Evolutionary conservation across 2,797 vertebrate genomes (phyloP).

Genomic region (Antennarius maculatus): DNA sequence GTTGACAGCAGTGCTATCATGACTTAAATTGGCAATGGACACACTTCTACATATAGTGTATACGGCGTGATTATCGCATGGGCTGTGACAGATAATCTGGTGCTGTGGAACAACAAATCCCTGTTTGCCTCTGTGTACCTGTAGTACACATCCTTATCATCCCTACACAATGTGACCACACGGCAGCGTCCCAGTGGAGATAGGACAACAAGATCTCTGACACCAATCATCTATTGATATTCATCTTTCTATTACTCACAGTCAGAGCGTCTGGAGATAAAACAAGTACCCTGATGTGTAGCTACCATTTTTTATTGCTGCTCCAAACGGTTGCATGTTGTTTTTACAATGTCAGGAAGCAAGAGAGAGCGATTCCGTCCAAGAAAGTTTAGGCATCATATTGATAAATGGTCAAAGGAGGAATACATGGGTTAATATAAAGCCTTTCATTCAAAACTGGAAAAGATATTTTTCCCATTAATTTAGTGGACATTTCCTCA

Average conservation of each 20-base stretch:
- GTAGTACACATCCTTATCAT: conserved; percentile 23
- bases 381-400: not conserved
- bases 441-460: no score
- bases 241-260: conserved; percentile 5
- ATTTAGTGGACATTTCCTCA: no score
- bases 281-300: not conserved
- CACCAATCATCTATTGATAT: conserved; percentile 2
- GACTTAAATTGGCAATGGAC: not conserved
- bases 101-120: conserved; percentile 32
- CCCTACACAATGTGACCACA: not conserved
- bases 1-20: conserved; percentile 40
- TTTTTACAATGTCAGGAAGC: no score
- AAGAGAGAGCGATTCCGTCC: no score
- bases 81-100: conserved; percentile 28
- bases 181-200: not conserved
- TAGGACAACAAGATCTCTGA: not conserved
- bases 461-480: no score
- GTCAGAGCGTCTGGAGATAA: conserved; percentile 3
- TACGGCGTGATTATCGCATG: conserved; percentile 32
- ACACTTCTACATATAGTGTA: conserved; percentile 1
- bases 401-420: not conserved
- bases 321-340: no score
- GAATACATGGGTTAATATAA: no score
- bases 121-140: conserved; percentile 4
- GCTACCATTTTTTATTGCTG: not conserved